Percentiles rank a stretch among this genome's conserved stretches.
Evolutionary conservation across 2,797 vertebrate genomes (phyloP).

Genomic region (Tenualosa ilisha): DNA sequence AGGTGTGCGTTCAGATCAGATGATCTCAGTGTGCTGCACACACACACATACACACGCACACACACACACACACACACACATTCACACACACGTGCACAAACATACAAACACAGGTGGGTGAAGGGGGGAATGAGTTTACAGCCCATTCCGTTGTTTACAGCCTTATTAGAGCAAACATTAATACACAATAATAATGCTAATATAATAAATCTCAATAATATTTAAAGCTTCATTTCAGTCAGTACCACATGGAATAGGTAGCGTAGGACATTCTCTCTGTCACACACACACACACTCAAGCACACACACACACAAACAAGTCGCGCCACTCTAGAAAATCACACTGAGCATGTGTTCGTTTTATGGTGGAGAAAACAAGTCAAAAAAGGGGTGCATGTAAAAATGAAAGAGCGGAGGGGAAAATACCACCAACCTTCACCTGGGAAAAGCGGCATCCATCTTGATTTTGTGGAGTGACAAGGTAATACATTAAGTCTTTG

Average conservation of each 20-base stretch:
- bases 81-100: background rate
- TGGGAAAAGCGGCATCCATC: conserved; percentile 46
- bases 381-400: background rate
- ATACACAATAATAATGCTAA: background rate
- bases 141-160: background rate
- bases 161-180: background rate
- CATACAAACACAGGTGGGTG: background rate
- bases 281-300: background rate
- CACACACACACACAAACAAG: background rate
- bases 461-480: conserved; percentile 49
- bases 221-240: conserved; percentile 20
- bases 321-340: background rate
- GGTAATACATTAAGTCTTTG: conserved; percentile 43
- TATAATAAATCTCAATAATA: background rate
- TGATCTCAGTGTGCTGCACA: background rate
- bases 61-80: background rate
- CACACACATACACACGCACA: background rate
- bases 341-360: background rate
- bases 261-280: too few species aligned
- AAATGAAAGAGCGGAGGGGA: background rate
- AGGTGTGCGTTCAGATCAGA: background rate
- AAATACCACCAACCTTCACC: conserved; percentile 33
- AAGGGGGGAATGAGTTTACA: background rate
- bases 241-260: background rate
- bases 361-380: background rate